These are phyloP conservation scores for Andrena praecox DNA, from an alignment of 2,888 invertebrate genomes.

Conservation along the genomic window DNA sequence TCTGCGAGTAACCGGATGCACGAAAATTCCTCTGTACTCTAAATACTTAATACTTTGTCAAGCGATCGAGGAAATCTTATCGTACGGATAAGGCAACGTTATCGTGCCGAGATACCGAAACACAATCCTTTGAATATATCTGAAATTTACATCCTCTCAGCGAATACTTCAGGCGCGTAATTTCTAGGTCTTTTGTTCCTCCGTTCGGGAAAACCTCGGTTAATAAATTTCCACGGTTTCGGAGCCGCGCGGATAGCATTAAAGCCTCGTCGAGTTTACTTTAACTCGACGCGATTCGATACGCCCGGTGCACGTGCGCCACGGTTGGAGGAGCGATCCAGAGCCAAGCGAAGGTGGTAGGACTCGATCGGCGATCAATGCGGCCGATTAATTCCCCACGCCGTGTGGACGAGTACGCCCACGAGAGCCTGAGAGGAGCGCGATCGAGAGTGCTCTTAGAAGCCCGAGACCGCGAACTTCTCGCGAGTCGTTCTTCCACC, in stretches of 20 bases:
- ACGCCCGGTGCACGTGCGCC: background rate
- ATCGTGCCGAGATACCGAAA: background rate
- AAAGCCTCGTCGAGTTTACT: no score
- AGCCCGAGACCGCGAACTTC: conserved; percentile 59
- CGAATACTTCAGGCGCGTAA: background rate
- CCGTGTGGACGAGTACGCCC: conserved; percentile 63
- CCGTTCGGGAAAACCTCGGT: background rate
- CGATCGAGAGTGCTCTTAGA: conserved; percentile 66
- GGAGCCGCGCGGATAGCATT: no score
- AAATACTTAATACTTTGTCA: background rate
- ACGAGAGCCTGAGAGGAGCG: conserved; percentile 62
- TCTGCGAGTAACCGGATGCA: background rate
- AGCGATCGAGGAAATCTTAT: background rate
- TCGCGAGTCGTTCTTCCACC: conserved; percentile 75
- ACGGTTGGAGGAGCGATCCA: conserved; percentile 15
- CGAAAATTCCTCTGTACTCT: background rate
- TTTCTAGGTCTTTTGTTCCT: background rate
- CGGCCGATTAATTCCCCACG: conserved; percentile 49
- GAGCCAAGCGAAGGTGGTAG: conserved; percentile 22
- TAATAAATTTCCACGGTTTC: background rate
- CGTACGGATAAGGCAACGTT: background rate
- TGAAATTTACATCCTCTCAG: background rate
- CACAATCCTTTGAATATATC: background rate
- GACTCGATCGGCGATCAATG: conserved; percentile 28
- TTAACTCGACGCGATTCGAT: background rate